Conservation (phyloP, 2,888 invertebrate species). For the Chalcosyrphus nemorum region DNA sequence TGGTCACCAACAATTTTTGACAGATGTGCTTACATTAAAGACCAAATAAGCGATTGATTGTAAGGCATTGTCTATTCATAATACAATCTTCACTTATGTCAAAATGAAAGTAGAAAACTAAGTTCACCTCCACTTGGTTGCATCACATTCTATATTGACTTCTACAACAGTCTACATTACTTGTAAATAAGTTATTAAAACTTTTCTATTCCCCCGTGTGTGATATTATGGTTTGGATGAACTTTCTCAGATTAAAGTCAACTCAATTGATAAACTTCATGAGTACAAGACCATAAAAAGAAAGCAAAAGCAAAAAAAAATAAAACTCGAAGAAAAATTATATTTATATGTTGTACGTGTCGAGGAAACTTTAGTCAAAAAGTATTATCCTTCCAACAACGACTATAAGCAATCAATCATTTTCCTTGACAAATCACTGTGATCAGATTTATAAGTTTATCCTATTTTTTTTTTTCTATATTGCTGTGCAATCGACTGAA, state of each 20-base stretch:
- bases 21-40: too few relatives aligned
- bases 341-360: not conserved
- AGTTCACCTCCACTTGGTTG: too few relatives aligned
- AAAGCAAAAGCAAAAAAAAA: too few relatives aligned
- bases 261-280: not conserved
- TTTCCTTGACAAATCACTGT: conserved; percentile 15
- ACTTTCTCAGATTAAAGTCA: not conserved
- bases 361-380: not conserved
- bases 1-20: too few relatives aligned
- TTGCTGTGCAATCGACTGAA: not conserved
- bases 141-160: not conserved
- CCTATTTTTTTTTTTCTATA: not conserved
- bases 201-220: not conserved
- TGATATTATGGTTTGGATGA: not conserved
- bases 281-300: too few relatives aligned
- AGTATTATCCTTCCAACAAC: not conserved
- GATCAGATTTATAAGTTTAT: conserved; percentile 23
- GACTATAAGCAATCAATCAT: conserved; percentile 21
- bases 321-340: not conserved
- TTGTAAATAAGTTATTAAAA: not conserved
- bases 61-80: too few relatives aligned
- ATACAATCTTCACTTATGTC: too few relatives aligned
- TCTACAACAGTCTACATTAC: not conserved
- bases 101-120: too few relatives aligned
- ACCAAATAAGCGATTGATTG: too few relatives aligned